phyloP scores from a whole-genome alignment of 2,797 vertebrate genomes.

The Holocentrus rufus region DNA sequence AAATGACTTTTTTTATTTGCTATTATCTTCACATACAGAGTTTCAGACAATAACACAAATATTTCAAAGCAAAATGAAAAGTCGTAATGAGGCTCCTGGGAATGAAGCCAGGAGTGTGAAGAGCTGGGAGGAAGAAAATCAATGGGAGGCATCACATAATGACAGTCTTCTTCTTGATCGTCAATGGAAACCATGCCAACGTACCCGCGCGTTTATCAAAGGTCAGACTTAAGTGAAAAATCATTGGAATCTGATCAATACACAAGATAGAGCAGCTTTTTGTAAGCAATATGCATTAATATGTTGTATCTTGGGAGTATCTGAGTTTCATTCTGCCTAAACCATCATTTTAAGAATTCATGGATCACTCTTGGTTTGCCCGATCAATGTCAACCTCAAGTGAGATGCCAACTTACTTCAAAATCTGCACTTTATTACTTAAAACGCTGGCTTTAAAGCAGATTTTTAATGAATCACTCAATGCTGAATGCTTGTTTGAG shows the following conservation, averaged over 20 bases:
- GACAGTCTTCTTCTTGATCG: conserved; percentile 67
- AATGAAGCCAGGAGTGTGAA: conserved; percentile 1
- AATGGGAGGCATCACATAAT: conserved; percentile 46
- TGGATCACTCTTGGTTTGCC: neutral
- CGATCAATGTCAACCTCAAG: neutral
- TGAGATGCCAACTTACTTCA: neutral
- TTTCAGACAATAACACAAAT: conserved; percentile 9
- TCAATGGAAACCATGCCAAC: conserved; percentile 80
- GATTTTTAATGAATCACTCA: neutral
- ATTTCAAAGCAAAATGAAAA: conserved; percentile 61
- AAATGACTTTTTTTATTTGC: neutral
- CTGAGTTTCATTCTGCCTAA: conserved; percentile 7
- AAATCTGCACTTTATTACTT: neutral
- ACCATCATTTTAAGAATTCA: neutral
- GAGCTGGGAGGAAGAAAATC: conserved; percentile 50
- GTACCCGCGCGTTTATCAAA: conserved; percentile 75
- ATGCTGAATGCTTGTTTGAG: neutral
- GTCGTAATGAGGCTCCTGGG: conserved; percentile 24
- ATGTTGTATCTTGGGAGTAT: neutral
- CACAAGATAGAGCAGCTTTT: conserved; percentile 5
- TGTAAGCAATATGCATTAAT: neutral
- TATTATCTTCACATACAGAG: neutral
- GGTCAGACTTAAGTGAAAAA: conserved; percentile 77
- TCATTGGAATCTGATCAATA: conserved; percentile 35
- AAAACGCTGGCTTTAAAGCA: neutral